Conservation (phyloP, 2,113 vertebrate genomes). For the Channa argus region DNA sequence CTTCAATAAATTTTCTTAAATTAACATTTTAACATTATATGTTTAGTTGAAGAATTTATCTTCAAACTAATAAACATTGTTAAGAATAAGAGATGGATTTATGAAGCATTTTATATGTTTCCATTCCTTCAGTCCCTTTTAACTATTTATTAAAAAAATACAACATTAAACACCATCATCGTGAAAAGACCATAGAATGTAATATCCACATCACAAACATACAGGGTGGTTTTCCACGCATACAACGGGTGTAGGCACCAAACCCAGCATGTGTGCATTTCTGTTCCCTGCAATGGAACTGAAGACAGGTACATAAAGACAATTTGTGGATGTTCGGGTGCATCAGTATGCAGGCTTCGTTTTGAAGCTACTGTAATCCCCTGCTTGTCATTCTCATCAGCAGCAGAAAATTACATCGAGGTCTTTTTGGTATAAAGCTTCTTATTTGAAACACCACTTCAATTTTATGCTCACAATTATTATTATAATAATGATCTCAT, state of each 20-base stretch:
- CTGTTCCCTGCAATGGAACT: not conserved
- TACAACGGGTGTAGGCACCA: too few species aligned
- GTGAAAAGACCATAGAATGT: too few species aligned
- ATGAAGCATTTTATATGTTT: too few species aligned
- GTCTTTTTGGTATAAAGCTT: not conserved
- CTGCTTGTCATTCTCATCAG: slow-evolving; percentile 25
- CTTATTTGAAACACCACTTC: not conserved
- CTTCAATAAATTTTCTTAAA: not conserved
- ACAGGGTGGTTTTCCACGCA: too few species aligned
- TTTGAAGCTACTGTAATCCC: not conserved
- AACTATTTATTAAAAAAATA: too few species aligned
- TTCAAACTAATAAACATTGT: too few species aligned
- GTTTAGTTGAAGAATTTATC: too few species aligned
- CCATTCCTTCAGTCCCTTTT: too few species aligned
- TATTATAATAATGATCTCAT: slow-evolving; percentile 28
- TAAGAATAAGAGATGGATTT: too few species aligned
- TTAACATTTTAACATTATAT: not conserved
- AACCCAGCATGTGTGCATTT: not conserved
- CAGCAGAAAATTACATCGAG: not conserved
- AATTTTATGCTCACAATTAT: not conserved
- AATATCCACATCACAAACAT: slow-evolving; percentile 7
- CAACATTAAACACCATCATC: too few species aligned
- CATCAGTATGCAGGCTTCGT: too few species aligned
- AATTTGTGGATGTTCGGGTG: not conserved
- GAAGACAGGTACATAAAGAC: slow-evolving; percentile 3